Conservation (phyloP, 1,140 invertebrate genomes). For the Atta cephalotes region DNA sequence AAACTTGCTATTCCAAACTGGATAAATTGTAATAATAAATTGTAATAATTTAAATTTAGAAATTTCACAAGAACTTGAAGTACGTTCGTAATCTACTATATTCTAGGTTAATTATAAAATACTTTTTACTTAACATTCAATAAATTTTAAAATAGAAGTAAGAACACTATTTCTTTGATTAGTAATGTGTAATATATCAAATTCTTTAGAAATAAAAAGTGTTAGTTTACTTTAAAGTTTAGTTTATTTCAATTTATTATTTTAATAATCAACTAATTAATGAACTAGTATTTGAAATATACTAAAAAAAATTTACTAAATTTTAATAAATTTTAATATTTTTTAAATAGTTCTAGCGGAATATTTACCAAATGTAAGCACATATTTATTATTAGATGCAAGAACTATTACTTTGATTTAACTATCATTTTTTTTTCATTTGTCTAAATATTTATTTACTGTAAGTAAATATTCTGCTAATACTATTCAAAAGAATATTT, state of each 20-base stretch:
- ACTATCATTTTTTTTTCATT: too few species aligned
- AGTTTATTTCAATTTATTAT: too few species aligned
- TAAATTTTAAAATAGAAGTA: not conserved
- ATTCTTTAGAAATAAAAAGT: not conserved
- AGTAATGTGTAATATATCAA: not conserved
- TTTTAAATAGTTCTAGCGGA: too few species aligned
- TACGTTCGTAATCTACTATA: not conserved
- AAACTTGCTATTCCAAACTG: not conserved
- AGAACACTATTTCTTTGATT: not conserved
- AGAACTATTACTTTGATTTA: too few species aligned
- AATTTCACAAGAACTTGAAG: not conserved
- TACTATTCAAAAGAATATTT: too few species aligned
- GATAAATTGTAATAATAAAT: not conserved
- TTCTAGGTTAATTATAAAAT: not conserved
- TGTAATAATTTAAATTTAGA: slow-evolving; percentile 10
- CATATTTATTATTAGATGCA: too few species aligned
- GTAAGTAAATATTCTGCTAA: too few species aligned
- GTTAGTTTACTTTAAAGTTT: not conserved
- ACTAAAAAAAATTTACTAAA: too few species aligned
- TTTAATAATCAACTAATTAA: not conserved
- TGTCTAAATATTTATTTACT: too few species aligned
- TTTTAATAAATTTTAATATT: too few species aligned
- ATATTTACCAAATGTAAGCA: too few species aligned
- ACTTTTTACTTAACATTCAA: slow-evolving; percentile 4
- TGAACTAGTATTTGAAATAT: too few species aligned